Conservation (phyloP, 2,113 vertebrate genomes). For the Anser brachyrhynchus region DNA sequence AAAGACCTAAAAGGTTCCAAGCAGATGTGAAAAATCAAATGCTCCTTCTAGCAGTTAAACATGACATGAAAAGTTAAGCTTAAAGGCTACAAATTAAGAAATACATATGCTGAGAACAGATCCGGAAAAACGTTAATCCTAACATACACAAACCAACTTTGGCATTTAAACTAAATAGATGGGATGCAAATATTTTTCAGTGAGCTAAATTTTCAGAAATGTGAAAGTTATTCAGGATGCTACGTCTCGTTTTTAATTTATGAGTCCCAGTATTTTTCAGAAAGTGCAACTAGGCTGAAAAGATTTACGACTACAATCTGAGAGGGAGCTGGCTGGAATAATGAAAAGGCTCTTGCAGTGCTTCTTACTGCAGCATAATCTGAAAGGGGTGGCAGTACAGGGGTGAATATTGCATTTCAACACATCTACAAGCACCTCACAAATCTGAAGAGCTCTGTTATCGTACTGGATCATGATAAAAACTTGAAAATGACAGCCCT, state of each 20-base stretch:
- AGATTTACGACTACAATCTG: slow-evolving; percentile 13
- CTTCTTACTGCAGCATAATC: neutral
- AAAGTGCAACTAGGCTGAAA: neutral
- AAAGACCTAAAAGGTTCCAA: neutral
- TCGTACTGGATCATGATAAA: neutral
- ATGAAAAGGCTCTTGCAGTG: neutral
- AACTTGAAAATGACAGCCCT: neutral
- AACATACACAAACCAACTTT: neutral
- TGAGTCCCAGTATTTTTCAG: neutral
- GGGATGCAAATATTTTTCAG: neutral
- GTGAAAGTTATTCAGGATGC: neutral
- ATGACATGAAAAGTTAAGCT: neutral
- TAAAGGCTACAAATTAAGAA: neutral
- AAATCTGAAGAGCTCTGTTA: neutral
- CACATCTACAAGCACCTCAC: neutral
- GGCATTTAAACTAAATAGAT: neutral
- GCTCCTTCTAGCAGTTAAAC: neutral
- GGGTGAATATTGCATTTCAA: neutral
- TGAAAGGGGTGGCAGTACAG: neutral
- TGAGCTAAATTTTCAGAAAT: neutral
- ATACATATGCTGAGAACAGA: neutral
- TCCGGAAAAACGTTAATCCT: neutral
- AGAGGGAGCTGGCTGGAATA: neutral
- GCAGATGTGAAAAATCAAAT: slow-evolving; percentile 33
- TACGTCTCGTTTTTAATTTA: slow-evolving; percentile 3